phyloP scores from a whole-genome alignment of 2,888 invertebrate genomes.

The Drosophila crucigera region DNA sequence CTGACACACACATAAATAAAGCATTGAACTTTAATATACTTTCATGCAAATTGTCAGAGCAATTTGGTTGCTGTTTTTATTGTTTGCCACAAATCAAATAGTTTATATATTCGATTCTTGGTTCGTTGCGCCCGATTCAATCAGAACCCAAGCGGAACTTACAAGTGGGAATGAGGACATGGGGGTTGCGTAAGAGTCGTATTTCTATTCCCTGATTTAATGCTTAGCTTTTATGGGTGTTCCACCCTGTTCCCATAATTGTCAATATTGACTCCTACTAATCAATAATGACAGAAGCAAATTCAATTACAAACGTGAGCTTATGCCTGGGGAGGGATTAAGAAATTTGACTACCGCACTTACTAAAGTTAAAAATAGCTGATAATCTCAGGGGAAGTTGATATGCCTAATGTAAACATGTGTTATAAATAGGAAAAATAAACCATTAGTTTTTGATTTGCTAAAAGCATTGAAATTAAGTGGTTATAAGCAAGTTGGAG shows the following conservation, averaged over 20 bases:
- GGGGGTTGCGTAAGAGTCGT: constrained; percentile 7
- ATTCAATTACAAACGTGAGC: constrained; percentile 43
- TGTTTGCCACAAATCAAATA: constrained; percentile 39
- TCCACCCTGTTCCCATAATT: constrained; percentile 25
- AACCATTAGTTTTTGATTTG: neutral
- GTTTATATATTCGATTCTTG: constrained; percentile 6
- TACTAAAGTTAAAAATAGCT: constrained; percentile 21
- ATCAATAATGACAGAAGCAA: constrained; percentile 65
- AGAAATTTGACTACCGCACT: constrained; percentile 3
- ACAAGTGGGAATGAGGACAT: neutral
- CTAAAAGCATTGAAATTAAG: neutral
- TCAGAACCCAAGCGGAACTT: constrained; percentile 43
- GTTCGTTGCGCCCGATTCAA: constrained; percentile 42
- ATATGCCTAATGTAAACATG: neutral
- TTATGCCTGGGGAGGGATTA: neutral
- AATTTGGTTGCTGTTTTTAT: constrained; percentile 26
- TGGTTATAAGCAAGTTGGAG: neutral
- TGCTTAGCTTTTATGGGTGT: constrained; percentile 37
- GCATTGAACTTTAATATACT: constrained; percentile 12
- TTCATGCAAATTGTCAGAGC: constrained; percentile 27
- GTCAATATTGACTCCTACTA: constrained; percentile 28
- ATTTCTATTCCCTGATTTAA: constrained; percentile 38
- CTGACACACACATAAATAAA: constrained; percentile 25
- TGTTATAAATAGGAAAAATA: neutral
- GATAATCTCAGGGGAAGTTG: constrained; percentile 7